Evolutionary conservation across 2,113 vertebrate species (phyloP).

Genomic region (Rhinopomastus cyanomelas): DNA sequence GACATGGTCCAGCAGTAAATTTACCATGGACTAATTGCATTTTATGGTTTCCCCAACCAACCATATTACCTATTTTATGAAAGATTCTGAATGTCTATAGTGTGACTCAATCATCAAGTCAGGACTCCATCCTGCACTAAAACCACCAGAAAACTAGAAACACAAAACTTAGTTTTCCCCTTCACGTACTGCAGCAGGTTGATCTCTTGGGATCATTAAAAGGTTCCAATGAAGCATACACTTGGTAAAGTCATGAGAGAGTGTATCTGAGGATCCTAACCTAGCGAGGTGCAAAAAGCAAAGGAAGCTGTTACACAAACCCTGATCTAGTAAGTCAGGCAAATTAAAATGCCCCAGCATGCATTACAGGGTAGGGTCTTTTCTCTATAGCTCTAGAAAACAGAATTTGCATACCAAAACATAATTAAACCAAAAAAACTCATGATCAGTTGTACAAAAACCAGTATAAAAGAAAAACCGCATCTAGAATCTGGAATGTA

Average conservation of each 20-base stretch:
- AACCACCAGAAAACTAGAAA: neutral
- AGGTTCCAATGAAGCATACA: neutral
- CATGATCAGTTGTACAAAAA: accelerated
- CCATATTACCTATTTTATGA: conserved; percentile 49
- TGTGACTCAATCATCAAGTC: neutral
- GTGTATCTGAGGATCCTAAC: neutral
- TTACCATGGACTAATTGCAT: conserved; percentile 64
- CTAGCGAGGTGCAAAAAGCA: neutral
- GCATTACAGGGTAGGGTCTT: neutral
- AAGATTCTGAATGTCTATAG: conserved; percentile 37
- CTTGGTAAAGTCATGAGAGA: neutral
- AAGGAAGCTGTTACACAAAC: neutral
- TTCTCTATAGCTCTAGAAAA: neutral
- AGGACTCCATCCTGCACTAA: neutral
- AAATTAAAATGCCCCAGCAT: neutral
- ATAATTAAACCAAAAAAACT: neutral
- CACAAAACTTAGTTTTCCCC: neutral
- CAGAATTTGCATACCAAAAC: neutral
- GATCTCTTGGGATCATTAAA: neutral
- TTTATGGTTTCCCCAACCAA: conserved; percentile 54
- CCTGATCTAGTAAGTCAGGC: neutral
- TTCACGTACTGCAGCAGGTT: neutral
- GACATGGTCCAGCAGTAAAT: conserved; percentile 60
- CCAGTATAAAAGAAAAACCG: neutral
- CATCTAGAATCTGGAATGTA: neutral